Percentiles rank a stretch among this genome's conserved stretches.
phyloP scores from a whole-genome alignment of 1,140 invertebrate genomes.

The Adelges cooleyi region DNA sequence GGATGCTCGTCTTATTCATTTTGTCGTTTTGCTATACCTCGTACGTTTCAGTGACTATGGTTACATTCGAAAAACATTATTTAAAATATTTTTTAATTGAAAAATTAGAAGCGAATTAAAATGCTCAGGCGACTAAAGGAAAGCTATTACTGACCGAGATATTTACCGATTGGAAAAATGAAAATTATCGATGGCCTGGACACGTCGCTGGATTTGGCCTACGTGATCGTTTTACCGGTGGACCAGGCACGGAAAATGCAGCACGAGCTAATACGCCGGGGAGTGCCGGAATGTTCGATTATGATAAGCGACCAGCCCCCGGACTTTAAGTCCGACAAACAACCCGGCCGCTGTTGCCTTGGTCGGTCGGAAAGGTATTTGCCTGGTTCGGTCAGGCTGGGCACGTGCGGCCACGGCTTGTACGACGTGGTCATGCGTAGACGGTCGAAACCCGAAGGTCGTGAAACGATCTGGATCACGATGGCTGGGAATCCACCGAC shows the following conservation, averaged over 20 bases:
- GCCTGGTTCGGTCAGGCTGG: background rate
- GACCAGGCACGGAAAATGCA: background rate
- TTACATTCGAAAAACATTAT: too few relatives aligned
- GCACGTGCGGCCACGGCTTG: background rate
- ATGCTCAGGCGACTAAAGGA: too few relatives aligned
- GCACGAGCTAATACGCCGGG: background rate
- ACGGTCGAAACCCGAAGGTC: background rate
- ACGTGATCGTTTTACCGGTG: background rate
- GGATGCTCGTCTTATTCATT: too few relatives aligned
- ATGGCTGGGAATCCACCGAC: background rate
- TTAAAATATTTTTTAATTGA: too few relatives aligned
- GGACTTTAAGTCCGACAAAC: background rate
- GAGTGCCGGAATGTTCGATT: background rate
- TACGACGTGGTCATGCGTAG: background rate
- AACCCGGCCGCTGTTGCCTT: background rate
- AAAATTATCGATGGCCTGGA: too few relatives aligned
- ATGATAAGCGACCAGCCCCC: background rate
- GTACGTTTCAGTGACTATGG: too few relatives aligned
- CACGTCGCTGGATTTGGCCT: background rate
- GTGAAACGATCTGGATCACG: background rate
- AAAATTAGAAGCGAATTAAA: too few relatives aligned
- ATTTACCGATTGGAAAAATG: too few relatives aligned
- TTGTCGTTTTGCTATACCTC: too few relatives aligned
- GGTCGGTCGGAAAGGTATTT: background rate
- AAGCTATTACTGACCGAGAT: too few relatives aligned